These are phyloP conservation scores for Tiliacea aurago DNA, from an alignment of 2,888 invertebrate genomes.

Conservation along the genomic window DNA sequence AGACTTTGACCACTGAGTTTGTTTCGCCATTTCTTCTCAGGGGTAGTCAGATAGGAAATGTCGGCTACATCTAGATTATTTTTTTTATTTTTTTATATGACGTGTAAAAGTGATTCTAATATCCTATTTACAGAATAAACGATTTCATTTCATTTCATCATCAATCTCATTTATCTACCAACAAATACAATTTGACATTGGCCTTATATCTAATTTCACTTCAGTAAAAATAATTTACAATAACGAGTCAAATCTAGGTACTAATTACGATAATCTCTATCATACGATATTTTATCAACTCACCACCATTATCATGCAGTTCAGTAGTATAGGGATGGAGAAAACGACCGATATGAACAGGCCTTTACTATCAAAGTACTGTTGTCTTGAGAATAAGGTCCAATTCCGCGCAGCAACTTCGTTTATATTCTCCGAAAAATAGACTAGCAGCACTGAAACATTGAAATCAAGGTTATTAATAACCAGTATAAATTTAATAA, in stretches of 20 bases:
- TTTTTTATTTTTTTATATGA: too few species aligned
- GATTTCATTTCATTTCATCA: too few species aligned
- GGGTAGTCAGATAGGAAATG: too few species aligned
- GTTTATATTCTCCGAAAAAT: slow-evolving; percentile 97
- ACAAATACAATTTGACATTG: too few species aligned
- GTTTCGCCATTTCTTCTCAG: too few species aligned
- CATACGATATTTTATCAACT: slow-evolving; percentile 84
- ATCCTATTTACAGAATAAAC: too few species aligned
- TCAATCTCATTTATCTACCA: too few species aligned
- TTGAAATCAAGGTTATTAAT: slow-evolving; percentile 47
- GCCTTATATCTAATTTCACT: not conserved
- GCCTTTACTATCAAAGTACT: slow-evolving; percentile 98
- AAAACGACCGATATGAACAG: slow-evolving; percentile 98
- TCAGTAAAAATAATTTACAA: slow-evolving; percentile 8
- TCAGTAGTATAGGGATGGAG: slow-evolving; percentile 97
- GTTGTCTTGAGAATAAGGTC: slow-evolving; percentile 96
- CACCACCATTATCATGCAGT: slow-evolving; percentile 98
- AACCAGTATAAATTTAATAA: not conserved
- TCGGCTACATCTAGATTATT: too few species aligned
- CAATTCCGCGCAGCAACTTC: slow-evolving; percentile 97
- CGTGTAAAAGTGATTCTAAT: too few species aligned
- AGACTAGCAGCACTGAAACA: slow-evolving; percentile 95
- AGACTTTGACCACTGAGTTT: too few species aligned
- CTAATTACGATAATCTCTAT: slow-evolving; percentile 31
- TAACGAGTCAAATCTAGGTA: slow-evolving; percentile 4